These are phyloP conservation scores for Boleophthalmus pectinirostris DNA, from an alignment of 2,113 vertebrate species.

Conservation along the genomic window DNA sequence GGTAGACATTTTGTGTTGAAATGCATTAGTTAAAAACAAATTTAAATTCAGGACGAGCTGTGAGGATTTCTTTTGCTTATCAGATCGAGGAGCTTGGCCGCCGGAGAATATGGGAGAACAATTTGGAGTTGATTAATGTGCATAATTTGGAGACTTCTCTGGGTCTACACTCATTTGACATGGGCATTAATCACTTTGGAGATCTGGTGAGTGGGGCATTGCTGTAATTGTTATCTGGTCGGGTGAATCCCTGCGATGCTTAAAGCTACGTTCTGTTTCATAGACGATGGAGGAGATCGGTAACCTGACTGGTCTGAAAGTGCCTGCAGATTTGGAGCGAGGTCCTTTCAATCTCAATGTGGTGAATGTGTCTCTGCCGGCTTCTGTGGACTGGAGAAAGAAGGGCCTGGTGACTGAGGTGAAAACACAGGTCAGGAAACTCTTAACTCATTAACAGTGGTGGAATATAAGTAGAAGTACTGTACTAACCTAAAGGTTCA, in stretches of 20 bases:
- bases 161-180: constrained; percentile 79
- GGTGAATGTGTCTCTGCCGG: constrained; percentile 29
- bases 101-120: constrained; percentile 81
- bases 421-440: constrained; percentile 78
- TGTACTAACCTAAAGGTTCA: not conserved
- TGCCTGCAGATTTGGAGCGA: not conserved
- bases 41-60: not conserved
- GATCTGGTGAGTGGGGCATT: constrained; percentile 77
- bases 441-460: no score
- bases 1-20: constrained; percentile 27
- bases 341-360: not conserved
- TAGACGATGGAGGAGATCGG: constrained; percentile 83
- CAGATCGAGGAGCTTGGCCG: constrained; percentile 78
- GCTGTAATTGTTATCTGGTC: not conserved
- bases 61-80: not conserved
- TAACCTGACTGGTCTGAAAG: constrained; percentile 70
- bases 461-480: no score
- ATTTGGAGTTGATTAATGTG: constrained; percentile 78
- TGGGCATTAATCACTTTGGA: constrained; percentile 85
- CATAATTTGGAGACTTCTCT: constrained; percentile 84
- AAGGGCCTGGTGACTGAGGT: constrained; percentile 80
- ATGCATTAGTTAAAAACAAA: not conserved
- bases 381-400: constrained; percentile 81
- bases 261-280: not conserved
- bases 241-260: not conserved